These are phyloP conservation scores for Miichthys miiuy DNA, from an alignment of 2,797 vertebrate species.

Conservation along the genomic window DNA sequence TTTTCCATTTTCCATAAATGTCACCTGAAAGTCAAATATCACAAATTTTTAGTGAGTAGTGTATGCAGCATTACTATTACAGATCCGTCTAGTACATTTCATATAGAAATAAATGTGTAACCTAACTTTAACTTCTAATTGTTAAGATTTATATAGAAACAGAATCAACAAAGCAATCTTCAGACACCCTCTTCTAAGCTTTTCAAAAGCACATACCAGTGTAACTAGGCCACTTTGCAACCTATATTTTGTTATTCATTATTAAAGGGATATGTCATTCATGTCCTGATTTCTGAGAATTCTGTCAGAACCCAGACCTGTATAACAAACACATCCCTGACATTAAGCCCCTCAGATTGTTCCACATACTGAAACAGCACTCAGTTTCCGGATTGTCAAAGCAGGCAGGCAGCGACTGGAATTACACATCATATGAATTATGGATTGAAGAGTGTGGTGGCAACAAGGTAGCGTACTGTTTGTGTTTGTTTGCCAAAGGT, in stretches of 20 bases:
- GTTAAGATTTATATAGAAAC: neutral
- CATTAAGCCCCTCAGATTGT: constrained; percentile 4
- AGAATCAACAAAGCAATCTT: neutral
- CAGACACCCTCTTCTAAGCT: neutral
- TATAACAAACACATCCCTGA: neutral
- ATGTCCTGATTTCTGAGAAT: neutral
- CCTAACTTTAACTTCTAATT: too few relatives aligned
- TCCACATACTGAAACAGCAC: neutral
- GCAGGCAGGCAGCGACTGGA: neutral
- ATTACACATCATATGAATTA: constrained; percentile 56
- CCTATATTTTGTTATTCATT: neutral
- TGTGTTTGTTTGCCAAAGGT: constrained; percentile 40
- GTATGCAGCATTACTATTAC: too few relatives aligned
- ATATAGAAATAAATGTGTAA: too few relatives aligned
- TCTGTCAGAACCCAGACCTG: neutral
- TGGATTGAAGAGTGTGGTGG: constrained; percentile 38
- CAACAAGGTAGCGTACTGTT: constrained; percentile 35
- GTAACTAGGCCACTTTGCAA: neutral
- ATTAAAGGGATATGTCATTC: constrained; percentile 20
- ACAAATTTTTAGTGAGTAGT: too few relatives aligned
- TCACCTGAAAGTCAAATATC: too few relatives aligned
- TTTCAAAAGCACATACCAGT: neutral
- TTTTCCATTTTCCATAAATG: too few relatives aligned
- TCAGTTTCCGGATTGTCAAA: constrained; percentile 3
- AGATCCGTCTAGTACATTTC: too few relatives aligned